Conservation (phyloP, 1,140 invertebrate genomes). For the Lineus longissimus region DNA sequence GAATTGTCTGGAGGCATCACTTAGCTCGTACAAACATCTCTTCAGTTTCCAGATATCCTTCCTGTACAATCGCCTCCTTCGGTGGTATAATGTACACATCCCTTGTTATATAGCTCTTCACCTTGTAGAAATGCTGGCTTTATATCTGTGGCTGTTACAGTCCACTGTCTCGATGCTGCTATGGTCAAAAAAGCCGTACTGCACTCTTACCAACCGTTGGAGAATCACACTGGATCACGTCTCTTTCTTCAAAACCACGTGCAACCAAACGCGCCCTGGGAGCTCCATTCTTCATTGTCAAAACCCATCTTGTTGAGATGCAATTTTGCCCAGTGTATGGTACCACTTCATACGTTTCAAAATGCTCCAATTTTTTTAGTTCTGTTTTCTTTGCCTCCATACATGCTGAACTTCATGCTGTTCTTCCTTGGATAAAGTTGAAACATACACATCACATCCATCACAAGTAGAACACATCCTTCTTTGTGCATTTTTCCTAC, state of each 20-base stretch:
- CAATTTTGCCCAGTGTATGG: neutral
- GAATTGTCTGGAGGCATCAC: too few relatives aligned
- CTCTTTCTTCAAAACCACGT: constrained; percentile 1
- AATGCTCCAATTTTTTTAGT: constrained; percentile 11
- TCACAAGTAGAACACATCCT: neutral
- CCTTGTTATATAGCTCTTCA: too few relatives aligned
- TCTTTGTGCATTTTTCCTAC: neutral
- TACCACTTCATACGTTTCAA: constrained; percentile 14
- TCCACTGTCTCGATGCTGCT: too few relatives aligned
- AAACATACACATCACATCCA: neutral
- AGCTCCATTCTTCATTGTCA: constrained; percentile 8
- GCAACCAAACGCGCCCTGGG: constrained; percentile 7
- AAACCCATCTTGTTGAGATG: constrained; percentile 18
- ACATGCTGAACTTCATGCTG: neutral
- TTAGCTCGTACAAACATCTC: too few relatives aligned
- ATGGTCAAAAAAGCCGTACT: too few relatives aligned
- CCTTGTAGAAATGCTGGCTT: too few relatives aligned
- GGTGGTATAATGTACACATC: too few relatives aligned
- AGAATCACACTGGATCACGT: neutral
- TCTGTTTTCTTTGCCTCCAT: constrained; percentile 7
- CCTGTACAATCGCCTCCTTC: too few relatives aligned
- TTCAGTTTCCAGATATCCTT: too few relatives aligned
- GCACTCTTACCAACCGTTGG: too few relatives aligned
- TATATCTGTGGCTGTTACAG: too few relatives aligned
- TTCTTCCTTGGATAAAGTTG: neutral